Conservation (phyloP, 1,140 invertebrate genomes). For the Lordiphosa clarofinis region DNA sequence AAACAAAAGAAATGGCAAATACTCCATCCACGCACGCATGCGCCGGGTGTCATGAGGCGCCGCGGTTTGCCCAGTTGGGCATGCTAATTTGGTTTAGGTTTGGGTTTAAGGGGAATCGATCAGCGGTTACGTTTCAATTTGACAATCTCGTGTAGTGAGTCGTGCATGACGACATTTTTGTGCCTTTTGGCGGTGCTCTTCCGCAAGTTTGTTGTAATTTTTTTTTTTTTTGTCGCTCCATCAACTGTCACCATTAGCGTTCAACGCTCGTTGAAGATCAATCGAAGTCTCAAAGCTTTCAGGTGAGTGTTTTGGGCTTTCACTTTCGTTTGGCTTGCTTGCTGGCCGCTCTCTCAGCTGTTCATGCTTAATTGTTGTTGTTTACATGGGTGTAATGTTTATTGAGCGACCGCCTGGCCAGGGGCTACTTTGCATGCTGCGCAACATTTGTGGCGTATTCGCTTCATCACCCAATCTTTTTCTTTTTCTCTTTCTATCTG, state of each 20-base stretch:
- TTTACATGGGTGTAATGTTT: conserved; percentile 21
- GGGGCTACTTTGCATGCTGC: conserved; percentile 58
- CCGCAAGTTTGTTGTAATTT: conserved; percentile 6
- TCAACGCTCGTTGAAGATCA: conserved; percentile 60
- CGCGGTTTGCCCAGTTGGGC: conserved; percentile 46
- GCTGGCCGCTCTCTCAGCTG: conserved; percentile 19
- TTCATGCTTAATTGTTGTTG: conserved; percentile 2
- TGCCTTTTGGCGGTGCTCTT: conserved; percentile 18
- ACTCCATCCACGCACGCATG: conserved; percentile 35
- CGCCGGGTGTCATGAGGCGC: conserved; percentile 13
- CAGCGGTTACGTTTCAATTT: conserved; percentile 42
- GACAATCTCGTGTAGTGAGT: conserved; percentile 38
- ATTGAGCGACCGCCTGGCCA: conserved; percentile 19
- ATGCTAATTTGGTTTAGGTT: conserved; percentile 69
- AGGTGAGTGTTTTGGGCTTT: conserved; percentile 40
- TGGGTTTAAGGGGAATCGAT: conserved; percentile 55
- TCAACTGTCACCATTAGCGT: conserved; percentile 42
- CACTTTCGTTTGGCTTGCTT: conserved; percentile 45
- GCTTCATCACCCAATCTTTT: conserved; percentile 38
- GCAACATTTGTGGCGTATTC: conserved; percentile 19
- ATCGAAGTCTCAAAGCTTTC: conserved; percentile 50
- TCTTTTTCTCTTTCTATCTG: conserved; percentile 14
- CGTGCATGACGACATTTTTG: conserved; percentile 48
- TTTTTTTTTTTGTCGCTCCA: conserved; percentile 22
- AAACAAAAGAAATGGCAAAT: conserved; percentile 19